phyloP scores from a whole-genome alignment of 2,888 invertebrate genomes.

The Uloborus plumipes region DNA sequence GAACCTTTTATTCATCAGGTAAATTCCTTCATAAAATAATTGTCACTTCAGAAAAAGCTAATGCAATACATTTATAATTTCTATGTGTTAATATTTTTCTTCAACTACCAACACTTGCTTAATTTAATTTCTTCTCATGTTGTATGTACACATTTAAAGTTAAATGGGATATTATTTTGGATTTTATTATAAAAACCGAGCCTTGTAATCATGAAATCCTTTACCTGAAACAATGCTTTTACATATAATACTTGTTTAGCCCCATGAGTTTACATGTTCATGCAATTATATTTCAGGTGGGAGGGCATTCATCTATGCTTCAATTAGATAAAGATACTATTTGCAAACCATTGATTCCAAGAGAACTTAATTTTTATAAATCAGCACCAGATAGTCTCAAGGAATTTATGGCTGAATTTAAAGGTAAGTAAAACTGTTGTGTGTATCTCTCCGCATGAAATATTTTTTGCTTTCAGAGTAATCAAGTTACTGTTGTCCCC shows the following conservation, averaged over 20 bases:
- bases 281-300: slow-evolving; percentile 69
- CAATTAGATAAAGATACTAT: slow-evolving; percentile 74
- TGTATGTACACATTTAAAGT: neutral
- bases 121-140: neutral
- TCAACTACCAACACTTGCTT: neutral
- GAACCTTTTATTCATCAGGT: slow-evolving; percentile 75
- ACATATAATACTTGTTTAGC: too few relatives aligned
- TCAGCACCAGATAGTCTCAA: slow-evolving; percentile 74
- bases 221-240: too few relatives aligned
- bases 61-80: neutral
- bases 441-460: too few relatives aligned
- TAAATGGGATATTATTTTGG: too few relatives aligned
- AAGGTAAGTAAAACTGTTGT: slow-evolving; percentile 70
- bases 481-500: too few relatives aligned
- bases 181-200: too few relatives aligned
- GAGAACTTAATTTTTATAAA: slow-evolving; percentile 75
- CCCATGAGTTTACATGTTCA: neutral
- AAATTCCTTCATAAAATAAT: slow-evolving; percentile 2
- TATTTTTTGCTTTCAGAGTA: too few relatives aligned
- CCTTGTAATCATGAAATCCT: too few relatives aligned
- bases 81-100: neutral
- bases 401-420: slow-evolving; percentile 74
- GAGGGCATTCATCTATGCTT: slow-evolving; percentile 75
- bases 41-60: too few relatives aligned
- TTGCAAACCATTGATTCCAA: slow-evolving; percentile 75